Base-by-base conservation (phyloP, 2,797 vertebrate species). In the Pseudochaenichthys georgianus region DNA sequence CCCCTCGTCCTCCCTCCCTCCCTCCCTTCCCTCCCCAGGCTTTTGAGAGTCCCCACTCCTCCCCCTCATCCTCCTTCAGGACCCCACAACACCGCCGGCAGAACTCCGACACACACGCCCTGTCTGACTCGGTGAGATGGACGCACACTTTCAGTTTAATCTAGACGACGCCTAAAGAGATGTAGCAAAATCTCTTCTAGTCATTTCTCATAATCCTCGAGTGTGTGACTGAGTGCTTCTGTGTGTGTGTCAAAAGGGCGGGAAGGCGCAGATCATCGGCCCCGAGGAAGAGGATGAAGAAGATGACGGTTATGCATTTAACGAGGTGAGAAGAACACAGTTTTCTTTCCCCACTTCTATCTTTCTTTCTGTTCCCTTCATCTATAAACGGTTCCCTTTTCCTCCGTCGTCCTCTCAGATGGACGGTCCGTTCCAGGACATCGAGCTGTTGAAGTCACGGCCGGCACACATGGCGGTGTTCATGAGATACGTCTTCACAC, bases 261-360 rank as follows among this genome's bases (percentile, higher is more conserved):
- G 87, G n/a, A 94, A 90, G 57, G 72, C 81, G 1, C 94, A 96
- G 73, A 98, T 98, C 82, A 99, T 99, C 3, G 95, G 96, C 5
- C 97, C 97, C 0, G 97, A 99, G 90, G 97, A 99, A 69, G 96
- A 97, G 79, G 97, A 94, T 2, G 97, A 97, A 41, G 96, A 96
- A 0, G 94, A 96, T 1, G 94, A 96, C 41, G 91, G 95, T 68
- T 96, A 96, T 77, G 66, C 85, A 0, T 84, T 92, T n/a, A 96
- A 96, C 2, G 97, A 99, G 95, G 97, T 98, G 85, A 88, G 85
- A 13, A 0, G 17, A 3, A n/a, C 13, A 3, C 47, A 5, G 3
- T 15, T 38, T 31, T 68, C 54, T 19, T 15, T 23, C 1, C 3
- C 1, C 2, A 0, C 1, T 9, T 50, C 2, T 8, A 1, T 43